Conservation (phyloP, 2,888 invertebrate genomes). For the Drosophila buzzatii region DNA sequence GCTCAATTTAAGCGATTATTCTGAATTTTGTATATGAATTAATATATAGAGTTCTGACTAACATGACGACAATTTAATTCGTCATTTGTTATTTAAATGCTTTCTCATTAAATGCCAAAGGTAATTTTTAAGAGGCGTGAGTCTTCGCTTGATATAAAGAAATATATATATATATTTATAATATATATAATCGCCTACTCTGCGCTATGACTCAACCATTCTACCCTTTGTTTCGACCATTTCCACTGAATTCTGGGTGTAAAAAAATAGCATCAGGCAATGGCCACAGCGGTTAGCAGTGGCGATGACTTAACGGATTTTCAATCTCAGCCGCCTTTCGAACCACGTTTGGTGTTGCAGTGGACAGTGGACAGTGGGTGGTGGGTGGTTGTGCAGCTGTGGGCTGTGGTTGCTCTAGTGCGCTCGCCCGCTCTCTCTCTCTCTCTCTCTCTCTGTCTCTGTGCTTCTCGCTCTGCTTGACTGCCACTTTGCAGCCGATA, state of each 20-base stretch:
- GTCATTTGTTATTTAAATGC: no score
- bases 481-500: constrained; percentile 80
- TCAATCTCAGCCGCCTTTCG: constrained; percentile 69
- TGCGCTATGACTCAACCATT: neutral
- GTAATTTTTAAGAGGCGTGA: no score
- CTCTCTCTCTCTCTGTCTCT: neutral
- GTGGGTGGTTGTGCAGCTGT: constrained; percentile 20
- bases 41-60: no score
- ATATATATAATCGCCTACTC: neutral
- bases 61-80: no score
- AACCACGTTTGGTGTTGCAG: constrained; percentile 25
- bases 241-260: neutral
- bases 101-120: no score
- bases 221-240: neutral
- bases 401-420: constrained; percentile 21
- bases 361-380: constrained; percentile 1
- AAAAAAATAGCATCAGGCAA: constrained; percentile 44
- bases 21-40: no score
- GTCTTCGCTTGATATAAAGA: no score
- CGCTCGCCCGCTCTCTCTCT: neutral
- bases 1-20: no score
- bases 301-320: constrained; percentile 82
- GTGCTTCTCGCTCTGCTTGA: constrained; percentile 14
- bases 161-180: neutral
- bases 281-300: constrained; percentile 74